These are phyloP conservation scores for Venustaconcha ellipsiformis DNA, from an alignment of 1,140 invertebrate species.

Conservation along the genomic window DNA sequence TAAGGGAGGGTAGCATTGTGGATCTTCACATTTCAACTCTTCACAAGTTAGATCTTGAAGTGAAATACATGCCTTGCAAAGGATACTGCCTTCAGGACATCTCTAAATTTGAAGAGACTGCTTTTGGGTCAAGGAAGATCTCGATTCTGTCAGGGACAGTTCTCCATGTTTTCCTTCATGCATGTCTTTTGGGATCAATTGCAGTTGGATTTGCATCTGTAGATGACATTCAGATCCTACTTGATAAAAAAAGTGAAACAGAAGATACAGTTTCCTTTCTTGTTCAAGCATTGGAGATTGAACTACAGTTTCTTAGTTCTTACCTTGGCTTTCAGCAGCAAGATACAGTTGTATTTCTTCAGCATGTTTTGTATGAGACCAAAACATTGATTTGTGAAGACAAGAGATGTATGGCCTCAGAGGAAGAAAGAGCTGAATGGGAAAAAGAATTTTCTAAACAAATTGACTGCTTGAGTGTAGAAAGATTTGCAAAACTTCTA, in stretches of 20 bases:
- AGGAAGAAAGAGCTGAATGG: slow-evolving; percentile 2
- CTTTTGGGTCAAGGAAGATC: no score
- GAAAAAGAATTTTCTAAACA: no score
- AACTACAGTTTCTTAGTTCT: not conserved
- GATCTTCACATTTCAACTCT: not conserved
- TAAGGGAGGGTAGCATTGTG: not conserved
- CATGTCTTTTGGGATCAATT: slow-evolving; percentile 4
- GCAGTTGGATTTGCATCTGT: not conserved
- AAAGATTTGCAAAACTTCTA: not conserved
- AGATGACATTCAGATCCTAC: not conserved
- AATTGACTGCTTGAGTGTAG: not conserved
- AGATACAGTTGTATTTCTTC: slow-evolving; percentile 8
- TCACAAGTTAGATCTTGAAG: no score
- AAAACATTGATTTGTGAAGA: not conserved
- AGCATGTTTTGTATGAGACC: not conserved
- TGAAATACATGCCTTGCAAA: not conserved
- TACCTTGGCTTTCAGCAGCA: slow-evolving; percentile 8
- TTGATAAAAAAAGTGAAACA: not conserved
- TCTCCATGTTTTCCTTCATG: not conserved
- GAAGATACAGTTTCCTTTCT: not conserved
- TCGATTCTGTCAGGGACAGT: no score
- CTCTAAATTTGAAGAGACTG: no score
- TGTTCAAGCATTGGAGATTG: not conserved
- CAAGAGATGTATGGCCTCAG: no score
- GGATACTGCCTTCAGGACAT: not conserved